These are phyloP conservation scores for Drosophila rufa DNA, from an alignment of 1,140 invertebrate genomes.

Conservation along the genomic window DNA sequence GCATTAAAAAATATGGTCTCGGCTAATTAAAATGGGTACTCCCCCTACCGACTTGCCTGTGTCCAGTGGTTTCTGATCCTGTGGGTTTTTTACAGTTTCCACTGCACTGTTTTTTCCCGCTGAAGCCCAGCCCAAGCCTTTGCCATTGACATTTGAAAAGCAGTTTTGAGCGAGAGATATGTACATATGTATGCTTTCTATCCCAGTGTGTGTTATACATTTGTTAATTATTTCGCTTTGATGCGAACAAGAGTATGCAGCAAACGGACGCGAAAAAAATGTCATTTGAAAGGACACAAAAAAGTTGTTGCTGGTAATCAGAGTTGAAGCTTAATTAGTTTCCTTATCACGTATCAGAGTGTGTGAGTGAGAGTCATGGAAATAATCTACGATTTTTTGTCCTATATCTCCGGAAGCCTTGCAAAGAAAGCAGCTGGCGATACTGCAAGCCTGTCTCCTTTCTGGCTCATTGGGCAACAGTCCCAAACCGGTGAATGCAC, in stretches of 20 bases:
- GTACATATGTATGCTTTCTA: conserved; percentile 8
- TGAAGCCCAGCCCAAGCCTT: conserved; percentile 35
- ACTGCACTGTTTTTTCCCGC: conserved; percentile 33
- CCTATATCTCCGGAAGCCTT: not conserved
- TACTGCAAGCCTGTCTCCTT: not conserved
- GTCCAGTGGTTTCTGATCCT: conserved; percentile 19
- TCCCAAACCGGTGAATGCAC: not conserved
- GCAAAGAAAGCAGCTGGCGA: conserved; percentile 9
- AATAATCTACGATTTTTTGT: conserved; percentile 69
- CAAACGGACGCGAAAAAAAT: conserved; percentile 63
- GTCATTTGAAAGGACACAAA: conserved; percentile 67
- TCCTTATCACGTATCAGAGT: conserved; percentile 50
- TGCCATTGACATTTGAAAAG: conserved; percentile 75
- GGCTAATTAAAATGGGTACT: conserved; percentile 73
- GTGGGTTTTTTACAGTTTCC: conserved; percentile 24
- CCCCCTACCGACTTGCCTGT: conserved; percentile 5
- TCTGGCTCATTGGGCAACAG: not conserved
- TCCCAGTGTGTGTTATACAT: conserved; percentile 62
- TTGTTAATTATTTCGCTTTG: conserved; percentile 82
- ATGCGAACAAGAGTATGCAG: conserved; percentile 76
- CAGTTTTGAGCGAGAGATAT: conserved; percentile 36
- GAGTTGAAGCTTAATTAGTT: conserved; percentile 76
- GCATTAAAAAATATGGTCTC: conserved; percentile 59
- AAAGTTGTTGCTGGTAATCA: conserved; percentile 73
- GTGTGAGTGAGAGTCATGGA: conserved; percentile 49